Evolutionary conservation across 2,888 invertebrate genomes (phyloP), one percentile per base, ranked within the genome.

Genomic region (Euzophera pinguis): DNA sequence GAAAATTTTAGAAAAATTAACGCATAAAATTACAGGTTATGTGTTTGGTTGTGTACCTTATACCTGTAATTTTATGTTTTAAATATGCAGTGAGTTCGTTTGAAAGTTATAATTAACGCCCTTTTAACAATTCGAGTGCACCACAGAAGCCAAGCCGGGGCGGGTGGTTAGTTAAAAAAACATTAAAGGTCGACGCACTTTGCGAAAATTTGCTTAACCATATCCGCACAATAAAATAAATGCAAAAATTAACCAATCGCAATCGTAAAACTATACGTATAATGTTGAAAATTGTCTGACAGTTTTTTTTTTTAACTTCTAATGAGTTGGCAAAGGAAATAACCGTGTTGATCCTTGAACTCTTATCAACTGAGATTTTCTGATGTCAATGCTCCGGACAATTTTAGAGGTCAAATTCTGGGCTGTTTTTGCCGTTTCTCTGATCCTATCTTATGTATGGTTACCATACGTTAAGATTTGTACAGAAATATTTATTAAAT

Each of bases 311-410:
- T 54, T 56, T 52, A 58, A 57, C 50, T 62, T 50, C 48, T 53
- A 58, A 49, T 60, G 57, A 55, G 47, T 58, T 61, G 59, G 58
- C 52, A 42, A 38, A 56, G 61, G 60, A 65, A 64, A 61, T 63
- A 53, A 50, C 55, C 50, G 54, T 50, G 59, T 62, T 66, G 64
- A 70, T 68, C 70, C 67, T 69, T 72, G 69, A 69, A 69, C 66
- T 64, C 53, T 52, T 43, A 63, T 64, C 62, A 67, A 70, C 61
- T 65, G 62, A 70, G 67, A 67, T 65, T 62, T 66, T 71, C 63
- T 55, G 59, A 57, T 69, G 76, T 77, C 76, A 75, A 71, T 64
- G 73, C 58, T 74, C 76, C 63, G 60, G 67, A 58, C 63, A 52
- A 5, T 38, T 34, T 61, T 67, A 59, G 59, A 71, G 72, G 69